Evolutionary conservation across 2,888 invertebrate genomes (phyloP).

Genomic region (Pilophorus perplexus): DNA sequence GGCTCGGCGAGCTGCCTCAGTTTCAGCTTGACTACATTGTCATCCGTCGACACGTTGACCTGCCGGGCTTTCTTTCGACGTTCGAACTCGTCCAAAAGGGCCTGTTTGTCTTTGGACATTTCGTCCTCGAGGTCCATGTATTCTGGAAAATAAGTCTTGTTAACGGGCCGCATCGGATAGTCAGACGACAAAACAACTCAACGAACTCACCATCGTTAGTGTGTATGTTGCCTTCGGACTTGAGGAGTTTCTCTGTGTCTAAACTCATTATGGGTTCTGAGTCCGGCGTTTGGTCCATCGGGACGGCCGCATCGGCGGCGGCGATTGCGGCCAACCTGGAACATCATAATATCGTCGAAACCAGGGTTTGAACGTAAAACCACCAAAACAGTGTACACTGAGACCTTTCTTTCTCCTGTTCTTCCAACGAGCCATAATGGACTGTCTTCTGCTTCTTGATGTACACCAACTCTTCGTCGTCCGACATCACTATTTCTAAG

Average conservation of each 20-base stretch:
- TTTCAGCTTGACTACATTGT: slow-evolving; percentile 89
- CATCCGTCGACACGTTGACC: slow-evolving; percentile 97
- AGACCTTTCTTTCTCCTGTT: slow-evolving; percentile 69
- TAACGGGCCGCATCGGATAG: too few species aligned
- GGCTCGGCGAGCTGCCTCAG: slow-evolving; percentile 91
- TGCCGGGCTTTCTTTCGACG: slow-evolving; percentile 86
- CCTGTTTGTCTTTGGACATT: slow-evolving; percentile 83
- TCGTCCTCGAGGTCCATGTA: slow-evolving; percentile 86
- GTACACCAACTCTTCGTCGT: slow-evolving; percentile 74
- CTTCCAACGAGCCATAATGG: slow-evolving; percentile 88
- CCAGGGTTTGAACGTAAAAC: too few species aligned
- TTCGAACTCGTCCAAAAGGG: slow-evolving; percentile 93
- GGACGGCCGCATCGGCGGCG: slow-evolving; percentile 57
- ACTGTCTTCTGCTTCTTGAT: slow-evolving; percentile 73
- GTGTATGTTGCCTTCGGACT: slow-evolving; percentile 64
- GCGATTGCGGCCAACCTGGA: slow-evolving; percentile 53
- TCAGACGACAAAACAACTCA: too few species aligned
- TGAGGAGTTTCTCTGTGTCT: slow-evolving; percentile 57
- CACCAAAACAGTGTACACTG: too few species aligned
- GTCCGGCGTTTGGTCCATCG: background rate
- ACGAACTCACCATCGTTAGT: slow-evolving; percentile 63
- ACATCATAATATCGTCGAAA: too few species aligned
- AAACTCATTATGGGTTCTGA: slow-evolving; percentile 54
- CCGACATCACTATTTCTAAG: too few species aligned
- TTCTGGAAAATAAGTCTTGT: slow-evolving; percentile 58